Evolutionary conservation across 30 jellyfish, hydroid and myxozoan species (phyloP).

Genomic region (Turritopsis dohrnii): DNA sequence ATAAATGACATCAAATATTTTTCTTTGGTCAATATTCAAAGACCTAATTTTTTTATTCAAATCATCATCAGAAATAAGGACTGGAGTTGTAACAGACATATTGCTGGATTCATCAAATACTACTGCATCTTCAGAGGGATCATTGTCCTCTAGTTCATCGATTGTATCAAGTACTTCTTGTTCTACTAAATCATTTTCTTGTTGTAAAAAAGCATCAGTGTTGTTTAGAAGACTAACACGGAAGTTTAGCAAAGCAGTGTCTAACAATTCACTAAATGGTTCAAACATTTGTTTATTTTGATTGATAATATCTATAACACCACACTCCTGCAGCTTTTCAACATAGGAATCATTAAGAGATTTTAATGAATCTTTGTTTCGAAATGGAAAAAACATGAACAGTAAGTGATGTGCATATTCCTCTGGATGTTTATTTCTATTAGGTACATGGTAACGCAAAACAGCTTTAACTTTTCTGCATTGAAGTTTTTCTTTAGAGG

Average conservation of each 20-base stretch:
- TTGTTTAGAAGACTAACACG: not conserved
- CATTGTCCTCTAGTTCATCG: not conserved
- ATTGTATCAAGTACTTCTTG: not conserved
- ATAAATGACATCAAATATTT: not conserved
- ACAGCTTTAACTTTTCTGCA: conserved; percentile 26
- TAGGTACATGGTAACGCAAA: conserved; percentile 29
- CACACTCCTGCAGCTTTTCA: not conserved
- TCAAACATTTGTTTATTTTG: not conserved
- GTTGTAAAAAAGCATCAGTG: not conserved
- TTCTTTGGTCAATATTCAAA: conserved; percentile 5
- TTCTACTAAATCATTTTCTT: not conserved
- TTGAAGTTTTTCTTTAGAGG: conserved; percentile 20
- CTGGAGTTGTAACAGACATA: not conserved
- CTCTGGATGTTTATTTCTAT: conserved; percentile 16
- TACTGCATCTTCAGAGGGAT: not conserved
- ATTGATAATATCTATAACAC: not conserved
- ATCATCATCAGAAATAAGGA: not conserved
- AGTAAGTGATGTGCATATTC: conserved; percentile 26
- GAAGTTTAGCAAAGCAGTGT: conserved; percentile 5
- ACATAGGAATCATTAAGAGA: not conserved
- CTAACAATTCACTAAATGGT: conserved; percentile 14
- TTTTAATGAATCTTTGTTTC: not conserved
- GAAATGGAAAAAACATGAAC: conserved; percentile 25
- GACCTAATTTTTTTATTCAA: conserved; percentile 1
- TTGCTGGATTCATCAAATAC: not conserved